A percentile compares a stretch with the other conserved stretches of the same genome.
phyloP scores from a whole-genome alignment of 2,797 vertebrate genomes.

The Otus scops region DNA sequence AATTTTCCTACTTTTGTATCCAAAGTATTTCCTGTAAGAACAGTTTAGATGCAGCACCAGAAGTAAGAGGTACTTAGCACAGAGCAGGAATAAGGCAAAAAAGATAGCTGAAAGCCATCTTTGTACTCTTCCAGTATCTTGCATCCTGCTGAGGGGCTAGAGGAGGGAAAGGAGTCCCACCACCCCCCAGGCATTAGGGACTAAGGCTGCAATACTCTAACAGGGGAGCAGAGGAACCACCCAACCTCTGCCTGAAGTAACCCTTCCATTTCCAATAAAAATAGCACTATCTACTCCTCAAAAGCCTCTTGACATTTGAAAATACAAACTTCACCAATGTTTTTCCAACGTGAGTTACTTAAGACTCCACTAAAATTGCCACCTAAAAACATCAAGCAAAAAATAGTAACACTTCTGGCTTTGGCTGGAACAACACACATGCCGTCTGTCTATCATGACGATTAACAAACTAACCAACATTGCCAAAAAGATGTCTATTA shows the following conservation, averaged over 20 bases:
- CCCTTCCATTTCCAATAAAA: not conserved
- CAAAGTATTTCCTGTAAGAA: not conserved
- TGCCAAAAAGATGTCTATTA: not conserved
- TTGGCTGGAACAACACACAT: not conserved
- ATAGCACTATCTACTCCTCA: not conserved
- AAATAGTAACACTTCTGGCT: slow-evolving; percentile 33
- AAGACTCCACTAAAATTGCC: not conserved
- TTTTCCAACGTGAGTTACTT: not conserved
- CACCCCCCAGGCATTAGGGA: not conserved
- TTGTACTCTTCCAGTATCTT: not conserved
- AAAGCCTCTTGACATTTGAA: not conserved
- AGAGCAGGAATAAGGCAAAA: not conserved
- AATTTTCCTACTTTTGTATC: not conserved
- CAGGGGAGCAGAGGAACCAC: not conserved
- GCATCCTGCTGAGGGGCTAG: not conserved
- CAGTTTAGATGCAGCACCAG: not conserved
- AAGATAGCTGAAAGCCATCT: not conserved
- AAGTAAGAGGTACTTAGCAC: not conserved
- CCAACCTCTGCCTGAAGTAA: not conserved
- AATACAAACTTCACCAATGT: not conserved
- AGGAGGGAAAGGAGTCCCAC: not conserved
- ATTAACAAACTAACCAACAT: not conserved
- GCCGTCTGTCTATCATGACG: not conserved
- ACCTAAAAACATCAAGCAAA: not conserved
- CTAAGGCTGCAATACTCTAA: not conserved